Evolutionary conservation across 1,140 invertebrate species (phyloP).

Genomic region (Eufriesea mexicana): DNA sequence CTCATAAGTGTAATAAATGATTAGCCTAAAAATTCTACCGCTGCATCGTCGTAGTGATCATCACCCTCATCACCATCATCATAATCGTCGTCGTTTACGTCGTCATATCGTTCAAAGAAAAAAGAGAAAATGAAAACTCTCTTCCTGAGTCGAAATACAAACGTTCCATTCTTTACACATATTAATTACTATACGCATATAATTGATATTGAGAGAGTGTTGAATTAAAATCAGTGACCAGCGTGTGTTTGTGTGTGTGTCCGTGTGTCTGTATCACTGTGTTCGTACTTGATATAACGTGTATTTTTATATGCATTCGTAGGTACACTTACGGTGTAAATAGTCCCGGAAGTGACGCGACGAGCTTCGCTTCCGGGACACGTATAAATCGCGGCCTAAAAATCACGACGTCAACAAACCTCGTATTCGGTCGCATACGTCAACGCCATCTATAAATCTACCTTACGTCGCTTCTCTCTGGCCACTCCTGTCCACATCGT

Average conservation of each 20-base stretch:
- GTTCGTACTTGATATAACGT: constrained; percentile 45
- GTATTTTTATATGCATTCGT: constrained; percentile 56
- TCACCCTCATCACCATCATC: constrained; percentile 12
- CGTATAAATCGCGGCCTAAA: constrained; percentile 50
- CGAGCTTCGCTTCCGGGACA: not conserved
- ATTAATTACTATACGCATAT: constrained; percentile 40
- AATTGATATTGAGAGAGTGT: constrained; percentile 54
- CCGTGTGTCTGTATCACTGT: not conserved
- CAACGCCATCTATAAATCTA: constrained; percentile 17
- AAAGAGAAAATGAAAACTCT: constrained; percentile 30
- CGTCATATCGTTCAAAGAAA: constrained; percentile 31
- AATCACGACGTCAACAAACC: constrained; percentile 41
- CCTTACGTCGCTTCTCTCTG: constrained; percentile 28
- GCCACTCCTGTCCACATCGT: not conserved
- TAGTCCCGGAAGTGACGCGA: constrained; percentile 8
- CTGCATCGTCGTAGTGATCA: constrained; percentile 32
- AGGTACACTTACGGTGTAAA: constrained; percentile 62
- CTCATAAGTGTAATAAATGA: constrained; percentile 68
- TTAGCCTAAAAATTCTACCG: constrained; percentile 62
- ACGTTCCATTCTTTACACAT: constrained; percentile 41
- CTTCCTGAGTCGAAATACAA: constrained; percentile 62
- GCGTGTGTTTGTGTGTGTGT: constrained; percentile 26
- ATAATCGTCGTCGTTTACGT: constrained; percentile 19
- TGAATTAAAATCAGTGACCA: constrained; percentile 65
- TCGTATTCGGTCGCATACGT: not conserved